Conservation (phyloP, 2,888 invertebrate genomes). For the Abrostola tripartita region DNA sequence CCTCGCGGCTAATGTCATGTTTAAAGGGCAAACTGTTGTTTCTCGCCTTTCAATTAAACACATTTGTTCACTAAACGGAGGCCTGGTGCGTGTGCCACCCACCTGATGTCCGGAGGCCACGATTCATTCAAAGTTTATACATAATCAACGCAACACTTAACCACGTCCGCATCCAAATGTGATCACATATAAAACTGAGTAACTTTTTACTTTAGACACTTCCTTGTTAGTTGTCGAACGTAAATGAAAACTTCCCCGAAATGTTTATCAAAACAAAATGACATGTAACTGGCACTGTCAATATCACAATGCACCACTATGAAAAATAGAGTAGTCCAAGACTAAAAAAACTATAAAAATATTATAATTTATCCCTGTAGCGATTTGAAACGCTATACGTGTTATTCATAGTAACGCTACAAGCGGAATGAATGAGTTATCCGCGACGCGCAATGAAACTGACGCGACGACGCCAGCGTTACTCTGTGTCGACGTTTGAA, state of each 20-base stretch:
- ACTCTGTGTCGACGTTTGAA: conserved; percentile 14
- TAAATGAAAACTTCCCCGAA: conserved; percentile 26
- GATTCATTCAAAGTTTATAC: conserved; percentile 57
- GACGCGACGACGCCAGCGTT: conserved; percentile 36
- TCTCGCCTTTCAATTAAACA: conserved; percentile 74
- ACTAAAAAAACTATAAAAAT: background rate
- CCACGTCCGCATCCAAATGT: conserved; percentile 43
- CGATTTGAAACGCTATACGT: conserved; percentile 2
- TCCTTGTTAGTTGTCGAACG: conserved; percentile 20
- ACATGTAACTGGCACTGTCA: conserved; percentile 11
- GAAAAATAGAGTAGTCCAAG: conserved; percentile 22
- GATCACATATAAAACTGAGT: conserved; percentile 24
- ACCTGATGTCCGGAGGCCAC: conserved; percentile 71
- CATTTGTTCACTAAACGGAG: conserved; percentile 72
- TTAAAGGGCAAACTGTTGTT: conserved; percentile 67
- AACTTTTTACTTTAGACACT: conserved; percentile 22
- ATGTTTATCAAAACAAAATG: conserved; percentile 18
- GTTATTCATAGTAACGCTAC: conserved; percentile 18
- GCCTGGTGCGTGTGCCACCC: conserved; percentile 65
- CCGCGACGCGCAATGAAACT: conserved; percentile 21
- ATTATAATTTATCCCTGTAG: conserved; percentile 2
- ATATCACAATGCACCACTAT: conserved; percentile 36
- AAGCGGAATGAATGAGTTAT: conserved; percentile 24
- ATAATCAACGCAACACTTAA: conserved; percentile 45
- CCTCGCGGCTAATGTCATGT: conserved; percentile 82